Evolutionary conservation across 2,797 vertebrate species (phyloP), one percentile per base, ranked within the genome.

Genomic region (Malacoraja senta): DNA sequence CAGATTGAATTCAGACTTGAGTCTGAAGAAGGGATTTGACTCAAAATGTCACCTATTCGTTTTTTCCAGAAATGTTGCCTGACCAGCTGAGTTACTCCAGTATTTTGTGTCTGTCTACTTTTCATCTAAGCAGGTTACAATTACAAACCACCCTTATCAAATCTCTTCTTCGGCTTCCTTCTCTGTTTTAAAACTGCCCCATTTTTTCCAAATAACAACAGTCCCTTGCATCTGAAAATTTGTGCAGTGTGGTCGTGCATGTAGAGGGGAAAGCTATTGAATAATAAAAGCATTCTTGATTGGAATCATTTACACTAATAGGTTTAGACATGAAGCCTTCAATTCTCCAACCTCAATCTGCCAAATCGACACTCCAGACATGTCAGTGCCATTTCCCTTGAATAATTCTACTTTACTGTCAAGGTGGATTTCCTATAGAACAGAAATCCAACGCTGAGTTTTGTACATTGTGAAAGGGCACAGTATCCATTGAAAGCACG

Each of bases 341-440:
- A n/a, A 58, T 92, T 92, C 24, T 76, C 12, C 76, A 38, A 72
- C 90, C 29, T 17, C 12, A 38, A 26, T 10, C 44, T 76, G 65
- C 32, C 90, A 92, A 92, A 38, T 92, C 71, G 35, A 92, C 71
- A 76, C 90, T 29, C 38, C 21, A 53, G 90, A 8, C 68, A 26
- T 10, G 24, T 91, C 88, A 91, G 65, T 44, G 35, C 38, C 35
- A 91, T 74, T 91, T 72, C 71, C 29, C 26, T 76, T 92, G 71
- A 92, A 71, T n/a, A 92, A 29, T 53, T 92, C 24, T 92, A 92
- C 71, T 92, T 76, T 53, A 53, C 71, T 92, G 38, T 92, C 68
- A 91, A 24, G 65, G 63, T 61, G 26, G 12, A 86, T 35, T 68
- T 17, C 86, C 65, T 32, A 71, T 2, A 53, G 63, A 91, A 72